Evolutionary conservation across 2,888 invertebrate genomes (phyloP).

Genomic region (Actias luna): DNA sequence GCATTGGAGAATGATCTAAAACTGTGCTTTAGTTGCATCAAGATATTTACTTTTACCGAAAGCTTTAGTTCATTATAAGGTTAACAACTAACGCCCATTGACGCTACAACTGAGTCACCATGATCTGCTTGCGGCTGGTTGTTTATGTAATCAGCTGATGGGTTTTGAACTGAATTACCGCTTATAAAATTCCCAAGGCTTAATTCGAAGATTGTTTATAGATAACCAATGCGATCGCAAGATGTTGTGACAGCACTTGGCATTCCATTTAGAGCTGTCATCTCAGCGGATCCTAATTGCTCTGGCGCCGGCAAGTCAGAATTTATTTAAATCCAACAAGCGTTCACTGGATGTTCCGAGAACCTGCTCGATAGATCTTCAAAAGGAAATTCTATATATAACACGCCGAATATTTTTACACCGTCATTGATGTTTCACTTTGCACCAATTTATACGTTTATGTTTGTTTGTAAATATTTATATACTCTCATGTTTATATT

Average conservation of each 20-base stretch:
- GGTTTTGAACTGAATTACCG: not conserved
- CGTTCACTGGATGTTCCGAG: conserved; percentile 23
- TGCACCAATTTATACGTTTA: conserved; percentile 8
- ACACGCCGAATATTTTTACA: conserved; percentile 6
- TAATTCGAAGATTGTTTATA: not conserved
- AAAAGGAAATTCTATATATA: conserved; percentile 22
- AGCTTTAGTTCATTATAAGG: too few relatives aligned
- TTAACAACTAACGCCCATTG: too few relatives aligned
- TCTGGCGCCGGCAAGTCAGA: conserved; percentile 40
- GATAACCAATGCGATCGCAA: not conserved
- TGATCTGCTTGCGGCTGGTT: too few relatives aligned
- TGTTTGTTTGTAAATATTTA: conserved; percentile 10
- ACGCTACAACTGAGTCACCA: too few relatives aligned
- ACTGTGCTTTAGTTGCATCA: too few relatives aligned
- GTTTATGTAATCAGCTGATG: not conserved
- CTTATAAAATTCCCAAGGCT: not conserved
- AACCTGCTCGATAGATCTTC: conserved; percentile 28
- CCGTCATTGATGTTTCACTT: conserved; percentile 8
- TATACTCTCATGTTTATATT: conserved; percentile 1
- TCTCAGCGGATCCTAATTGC: conserved; percentile 47
- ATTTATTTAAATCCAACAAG: conserved; percentile 18
- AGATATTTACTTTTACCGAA: too few relatives aligned
- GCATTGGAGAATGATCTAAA: too few relatives aligned
- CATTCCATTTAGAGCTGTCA: conserved; percentile 29
- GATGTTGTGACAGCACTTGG: conserved; percentile 19